Conservation (phyloP, 2,113 vertebrate genomes). For the Alethe castanea region DNA sequence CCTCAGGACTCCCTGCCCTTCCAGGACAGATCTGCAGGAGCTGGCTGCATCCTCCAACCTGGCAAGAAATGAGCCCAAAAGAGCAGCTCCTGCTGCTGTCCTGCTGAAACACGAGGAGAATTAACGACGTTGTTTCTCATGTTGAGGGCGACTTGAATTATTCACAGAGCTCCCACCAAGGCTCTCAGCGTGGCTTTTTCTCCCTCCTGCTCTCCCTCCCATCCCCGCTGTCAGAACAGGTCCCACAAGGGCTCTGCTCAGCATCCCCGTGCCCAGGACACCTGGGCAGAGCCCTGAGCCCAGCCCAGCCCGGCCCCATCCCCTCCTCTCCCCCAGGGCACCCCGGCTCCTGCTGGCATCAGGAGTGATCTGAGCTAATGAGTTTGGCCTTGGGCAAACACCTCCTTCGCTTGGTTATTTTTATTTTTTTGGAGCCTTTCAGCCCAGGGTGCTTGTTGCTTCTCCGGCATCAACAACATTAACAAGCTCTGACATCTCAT, state of each 20-base stretch:
- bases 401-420: background rate
- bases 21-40: fast-evolving
- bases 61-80: fast-evolving
- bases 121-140: background rate
- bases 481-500: slow-evolving; percentile 53
- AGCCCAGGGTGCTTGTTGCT: slow-evolving; percentile 36
- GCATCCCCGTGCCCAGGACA: fast-evolving
- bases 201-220: background rate
- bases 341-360: background rate
- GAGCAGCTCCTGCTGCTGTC: background rate
- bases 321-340: no score
- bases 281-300: fast-evolving
- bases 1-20: background rate
- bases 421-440: background rate
- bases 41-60: background rate
- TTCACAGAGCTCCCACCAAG: background rate
- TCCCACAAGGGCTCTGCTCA: fast-evolving
- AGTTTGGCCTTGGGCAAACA: background rate
- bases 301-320: background rate
- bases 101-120: background rate
- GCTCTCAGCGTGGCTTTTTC: background rate
- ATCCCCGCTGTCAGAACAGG: fast-evolving
- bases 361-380: background rate
- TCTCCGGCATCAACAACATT: slow-evolving; percentile 47
- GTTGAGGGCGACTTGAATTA: background rate